Base-by-base conservation (phyloP, 2,113 vertebrate genomes). In the Clarias gariepinus region DNA sequence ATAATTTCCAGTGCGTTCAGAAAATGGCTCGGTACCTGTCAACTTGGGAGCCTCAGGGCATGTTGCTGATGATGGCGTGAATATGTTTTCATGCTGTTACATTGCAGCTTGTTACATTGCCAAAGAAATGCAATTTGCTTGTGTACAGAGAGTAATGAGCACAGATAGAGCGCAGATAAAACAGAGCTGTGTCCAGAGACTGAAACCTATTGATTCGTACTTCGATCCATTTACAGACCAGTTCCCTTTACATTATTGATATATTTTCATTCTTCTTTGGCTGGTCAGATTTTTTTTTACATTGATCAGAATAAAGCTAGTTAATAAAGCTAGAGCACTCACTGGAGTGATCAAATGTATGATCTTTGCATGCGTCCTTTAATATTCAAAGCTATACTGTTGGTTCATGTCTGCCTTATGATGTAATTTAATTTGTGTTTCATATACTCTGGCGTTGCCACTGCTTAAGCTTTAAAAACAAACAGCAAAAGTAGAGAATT, bases 211-310 rank as follows among this genome's bases (percentile, higher is more conserved):
- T 80, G 83, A 89, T 89, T 33, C 36, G 36, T n/a, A 79, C 57
- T 87, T 89, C 30, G 79, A 87, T 64, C 80, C 63, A 83, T 85
- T 85, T 87, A 85, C 86, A 85, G 77, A 73, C 66, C 68, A 11
- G 36, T 11, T 36, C 55, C 41, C 68, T 41, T 60, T 81, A 63
- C 69, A 47, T 85, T 84, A 85, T 85, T 81, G 57, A 87, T 85
- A 79, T 78, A 86, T 73, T 63, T 83, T 71, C 47, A 30, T 36
- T 74, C 12, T 76, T 57, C 30, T 25, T 63, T 33, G 11, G 60
- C 73, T 79, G 68, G 60, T 81, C 76, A 84, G 12, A 64, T 47
- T 47, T 47, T 47, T 47, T 47, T 47, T 82, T 18, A 30, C 13
- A 84, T 30, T 76, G 77, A 77, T 76, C 57, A 84, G 81, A 63